Percentiles rank a stretch among this genome's conserved stretches.
Conservation (phyloP, 92 coral and sea anemone genomes). For the Chrysogorgia sp. region DNA sequence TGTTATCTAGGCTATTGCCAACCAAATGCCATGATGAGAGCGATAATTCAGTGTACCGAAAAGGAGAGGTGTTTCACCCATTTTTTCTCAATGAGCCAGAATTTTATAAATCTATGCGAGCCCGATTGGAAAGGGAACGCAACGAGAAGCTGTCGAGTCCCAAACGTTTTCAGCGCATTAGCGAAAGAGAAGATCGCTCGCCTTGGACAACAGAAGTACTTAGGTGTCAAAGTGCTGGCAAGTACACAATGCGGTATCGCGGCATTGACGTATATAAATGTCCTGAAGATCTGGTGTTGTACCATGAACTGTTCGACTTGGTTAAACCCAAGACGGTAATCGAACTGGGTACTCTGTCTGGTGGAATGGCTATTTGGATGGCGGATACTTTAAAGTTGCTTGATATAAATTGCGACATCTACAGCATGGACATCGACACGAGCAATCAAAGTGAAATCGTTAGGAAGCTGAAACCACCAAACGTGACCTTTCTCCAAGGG, state of each 20-base stretch:
- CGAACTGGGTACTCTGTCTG: conserved; percentile 59
- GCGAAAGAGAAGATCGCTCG: conserved; percentile 47
- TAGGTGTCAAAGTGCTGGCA: conserved; percentile 27
- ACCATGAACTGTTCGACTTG: conserved; percentile 40
- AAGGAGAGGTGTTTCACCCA: conserved; percentile 22
- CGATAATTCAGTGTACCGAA: not conserved
- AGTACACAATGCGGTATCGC: conserved; percentile 34
- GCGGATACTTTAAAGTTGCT: too few species aligned
- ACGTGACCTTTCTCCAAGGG: too few species aligned
- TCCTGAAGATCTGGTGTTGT: conserved; percentile 50
- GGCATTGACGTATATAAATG: conserved; percentile 46
- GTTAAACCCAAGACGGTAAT: conserved; percentile 42
- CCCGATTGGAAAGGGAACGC: conserved; percentile 15
- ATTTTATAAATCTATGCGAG: conserved; percentile 18
- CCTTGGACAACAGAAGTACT: conserved; percentile 27
- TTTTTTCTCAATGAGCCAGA: conserved; percentile 51
- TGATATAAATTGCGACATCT: too few species aligned
- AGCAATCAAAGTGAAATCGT: too few species aligned
- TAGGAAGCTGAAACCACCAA: too few species aligned
- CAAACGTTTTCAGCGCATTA: conserved; percentile 45
- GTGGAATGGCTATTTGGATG: conserved; percentile 54
- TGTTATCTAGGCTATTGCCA: not conserved
- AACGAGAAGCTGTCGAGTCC: conserved; percentile 27
- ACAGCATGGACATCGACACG: too few species aligned
- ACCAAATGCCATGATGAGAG: not conserved